Base-by-base conservation (phyloP, 2,888 invertebrate species). In the Drosophila nr. perissopoda region DNA sequence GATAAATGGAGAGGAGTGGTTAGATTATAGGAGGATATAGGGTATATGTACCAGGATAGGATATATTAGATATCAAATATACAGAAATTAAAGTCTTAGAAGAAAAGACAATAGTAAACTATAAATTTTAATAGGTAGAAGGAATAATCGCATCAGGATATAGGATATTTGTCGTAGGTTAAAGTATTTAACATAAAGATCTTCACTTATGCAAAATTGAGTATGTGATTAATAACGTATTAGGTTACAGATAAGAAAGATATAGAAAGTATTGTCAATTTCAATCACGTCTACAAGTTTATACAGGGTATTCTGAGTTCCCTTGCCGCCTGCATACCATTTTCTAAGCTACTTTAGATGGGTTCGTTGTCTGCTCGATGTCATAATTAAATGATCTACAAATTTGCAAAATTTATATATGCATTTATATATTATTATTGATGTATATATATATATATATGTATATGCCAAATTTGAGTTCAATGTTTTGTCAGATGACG, bases 401-500 rank as follows among this genome's bases (percentile, higher is more conserved):
- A 38, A 36, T 60, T 52, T 63, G 18, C 45, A 33, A 33, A 33
- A 33, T 49, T 36, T 31, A 38, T 27, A 56, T 45, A 40, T 49
- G 51, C 49, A 31, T 52, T 31, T 51, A 33, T 49, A 29, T 51
- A 52, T 48, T 1, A 16, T 21, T 13, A 21, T 42, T 13, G 1
- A 45, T 6, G n/a, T n/a, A 21, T 7, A 21, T 1, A 42, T 42
- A 45, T 7, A 13, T 42, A 7, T 21, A 13, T 42, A 21, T 21
- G 21, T 11, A 3, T 13, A 67, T 71, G 75, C 64, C 45, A 54
- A 59, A 42, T 51, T 61, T 61, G 73, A 71, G 82, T 78, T 82
- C 82, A 80, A 69, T 78, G 82, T 65, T 34, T 53, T 51, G 66
- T 42, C 59, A 65, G 63, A 58, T 79, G 78, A 77, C 81, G 73